phyloP scores from a whole-genome alignment of 2,113 vertebrate genomes.

The Rhinolophus ferrumequinum region DNA sequence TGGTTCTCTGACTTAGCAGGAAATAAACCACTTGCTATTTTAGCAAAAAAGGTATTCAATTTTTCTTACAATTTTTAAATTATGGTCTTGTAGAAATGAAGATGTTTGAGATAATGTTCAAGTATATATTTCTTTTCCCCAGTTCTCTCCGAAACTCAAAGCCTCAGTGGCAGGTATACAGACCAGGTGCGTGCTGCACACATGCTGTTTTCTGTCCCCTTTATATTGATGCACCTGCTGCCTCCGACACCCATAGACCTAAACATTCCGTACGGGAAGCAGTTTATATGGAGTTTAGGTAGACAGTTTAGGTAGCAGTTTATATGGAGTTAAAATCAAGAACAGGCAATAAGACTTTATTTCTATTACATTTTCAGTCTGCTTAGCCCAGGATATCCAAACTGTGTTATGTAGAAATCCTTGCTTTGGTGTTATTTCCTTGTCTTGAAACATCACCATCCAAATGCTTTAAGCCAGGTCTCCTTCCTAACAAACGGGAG shows the following conservation, averaged over 20 bases:
- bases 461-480: neutral
- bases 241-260: neutral
- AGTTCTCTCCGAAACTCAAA: neutral
- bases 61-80: neutral
- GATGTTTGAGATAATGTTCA: neutral
- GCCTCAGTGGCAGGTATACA: neutral
- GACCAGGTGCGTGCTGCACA: no score
- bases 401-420: neutral
- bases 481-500: neutral
- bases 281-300: neutral
- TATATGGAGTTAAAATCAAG: neutral
- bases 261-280: neutral
- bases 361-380: neutral
- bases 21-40: conserved; percentile 86
- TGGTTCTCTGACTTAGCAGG: conserved; percentile 89
- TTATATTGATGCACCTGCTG: neutral
- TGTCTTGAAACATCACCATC: conserved; percentile 17
- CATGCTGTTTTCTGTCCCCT: neutral
- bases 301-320: neutral
- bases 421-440: conserved; percentile 35
- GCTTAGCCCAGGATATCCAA: neutral
- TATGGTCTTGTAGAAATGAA: neutral
- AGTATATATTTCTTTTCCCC: neutral
- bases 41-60: conserved; percentile 88
- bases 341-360: neutral